Evolutionary conservation across 2,888 invertebrate genomes (phyloP).

Genomic region (Drosophila neonasuta): DNA sequence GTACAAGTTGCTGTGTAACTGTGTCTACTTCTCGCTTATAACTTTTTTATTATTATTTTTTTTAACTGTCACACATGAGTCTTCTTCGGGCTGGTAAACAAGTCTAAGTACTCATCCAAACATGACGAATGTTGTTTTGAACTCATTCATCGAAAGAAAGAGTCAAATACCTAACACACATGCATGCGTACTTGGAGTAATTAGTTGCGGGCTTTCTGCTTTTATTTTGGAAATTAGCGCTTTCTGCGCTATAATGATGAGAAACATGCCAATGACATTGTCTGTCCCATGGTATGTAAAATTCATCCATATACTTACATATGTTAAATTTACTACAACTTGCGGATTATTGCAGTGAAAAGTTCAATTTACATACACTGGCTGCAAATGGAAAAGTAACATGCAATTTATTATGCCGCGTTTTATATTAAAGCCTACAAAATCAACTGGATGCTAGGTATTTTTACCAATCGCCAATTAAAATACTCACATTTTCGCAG

Average conservation of each 20-base stretch:
- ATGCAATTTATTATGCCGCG: slow-evolving; percentile 44
- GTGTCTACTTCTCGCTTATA: slow-evolving; percentile 13
- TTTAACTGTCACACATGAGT: slow-evolving; percentile 59
- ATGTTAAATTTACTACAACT: neutral
- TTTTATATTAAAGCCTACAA: slow-evolving; percentile 26
- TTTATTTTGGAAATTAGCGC: slow-evolving; percentile 47
- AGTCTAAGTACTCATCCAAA: slow-evolving; percentile 38
- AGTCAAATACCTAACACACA: slow-evolving; percentile 4
- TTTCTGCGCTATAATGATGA: slow-evolving; percentile 63
- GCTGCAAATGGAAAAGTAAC: slow-evolving; percentile 16
- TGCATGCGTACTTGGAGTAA: slow-evolving; percentile 27
- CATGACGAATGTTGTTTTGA: slow-evolving; percentile 46
- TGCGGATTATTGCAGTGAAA: slow-evolving; percentile 47
- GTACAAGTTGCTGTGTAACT: slow-evolving; percentile 35
- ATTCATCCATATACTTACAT: neutral
- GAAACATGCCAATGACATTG: slow-evolving; percentile 73
- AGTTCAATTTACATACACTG: slow-evolving; percentile 45
- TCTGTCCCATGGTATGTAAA: slow-evolving; percentile 21
- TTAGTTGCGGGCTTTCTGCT: slow-evolving; percentile 39
- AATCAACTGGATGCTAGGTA: slow-evolving; percentile 12
- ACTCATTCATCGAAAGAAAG: slow-evolving; percentile 40
- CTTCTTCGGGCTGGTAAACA: slow-evolving; percentile 30
- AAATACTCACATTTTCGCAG: slow-evolving; percentile 59
- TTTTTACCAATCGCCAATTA: slow-evolving; percentile 59
- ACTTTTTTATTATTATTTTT: slow-evolving; percentile 9